phyloP scores from a whole-genome alignment of 2,113 vertebrate genomes.

The Gasterosteus aculeatus region DNA sequence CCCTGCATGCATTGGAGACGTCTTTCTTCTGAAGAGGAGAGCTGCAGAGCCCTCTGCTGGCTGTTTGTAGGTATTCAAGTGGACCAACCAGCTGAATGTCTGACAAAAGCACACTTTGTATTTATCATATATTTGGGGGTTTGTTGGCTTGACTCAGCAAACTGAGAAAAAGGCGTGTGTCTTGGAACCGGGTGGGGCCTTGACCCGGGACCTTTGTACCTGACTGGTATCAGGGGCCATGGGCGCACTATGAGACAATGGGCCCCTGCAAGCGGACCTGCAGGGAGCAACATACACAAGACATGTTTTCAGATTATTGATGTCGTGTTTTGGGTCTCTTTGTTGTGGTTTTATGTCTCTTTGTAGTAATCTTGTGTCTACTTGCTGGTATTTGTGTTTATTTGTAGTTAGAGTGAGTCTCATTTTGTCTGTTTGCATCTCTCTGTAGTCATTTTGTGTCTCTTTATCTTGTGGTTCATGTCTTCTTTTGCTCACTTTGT shows the following conservation, averaged over 20 bases:
- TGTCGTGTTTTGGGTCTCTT: neutral
- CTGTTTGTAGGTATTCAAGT: neutral
- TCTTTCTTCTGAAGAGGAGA: slow-evolving; percentile 47
- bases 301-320: neutral
- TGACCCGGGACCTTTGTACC: neutral
- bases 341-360: neutral
- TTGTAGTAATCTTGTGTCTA: neutral
- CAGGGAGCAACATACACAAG: neutral
- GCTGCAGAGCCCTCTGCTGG: slow-evolving; percentile 74
- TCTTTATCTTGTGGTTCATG: neutral
- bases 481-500: neutral
- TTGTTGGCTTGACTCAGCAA: neutral
- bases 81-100: neutral
- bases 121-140: neutral
- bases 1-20: slow-evolving; percentile 19
- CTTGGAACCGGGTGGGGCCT: neutral
- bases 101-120: neutral
- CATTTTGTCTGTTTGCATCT: neutral
- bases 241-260: neutral
- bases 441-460: neutral
- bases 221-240: neutral
- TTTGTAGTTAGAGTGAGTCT: neutral
- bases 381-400: neutral
- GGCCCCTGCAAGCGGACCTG: neutral
- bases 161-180: neutral